Evolutionary conservation across 2,888 invertebrate species (phyloP).

Genomic region (Eupithecia pulchellata): DNA sequence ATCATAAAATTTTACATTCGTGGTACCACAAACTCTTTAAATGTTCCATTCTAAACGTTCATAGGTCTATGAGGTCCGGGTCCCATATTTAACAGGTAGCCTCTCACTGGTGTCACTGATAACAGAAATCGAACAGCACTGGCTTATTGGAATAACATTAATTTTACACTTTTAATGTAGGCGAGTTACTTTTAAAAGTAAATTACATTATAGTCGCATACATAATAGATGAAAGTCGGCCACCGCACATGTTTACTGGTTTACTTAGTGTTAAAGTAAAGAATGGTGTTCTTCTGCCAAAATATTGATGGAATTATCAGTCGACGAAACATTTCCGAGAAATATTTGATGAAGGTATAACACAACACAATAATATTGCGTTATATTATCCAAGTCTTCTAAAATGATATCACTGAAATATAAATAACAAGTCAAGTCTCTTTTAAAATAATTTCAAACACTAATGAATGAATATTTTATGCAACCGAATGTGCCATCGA

Average conservation of each 20-base stretch:
- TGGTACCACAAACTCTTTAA: not conserved
- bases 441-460: constrained; percentile 38
- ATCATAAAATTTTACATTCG: not conserved
- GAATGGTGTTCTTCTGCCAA: not conserved
- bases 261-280: not conserved
- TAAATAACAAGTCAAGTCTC: not conserved
- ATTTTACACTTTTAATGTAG: constrained; percentile 29
- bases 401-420: not conserved
- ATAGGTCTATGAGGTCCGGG: constrained; percentile 51
- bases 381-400: not conserved
- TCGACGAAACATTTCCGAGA: not conserved
- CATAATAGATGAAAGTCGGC: not conserved
- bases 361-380: not conserved
- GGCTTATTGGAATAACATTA: constrained; percentile 35
- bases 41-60: constrained; percentile 39
- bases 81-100: constrained; percentile 78
- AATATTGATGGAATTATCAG: not conserved
- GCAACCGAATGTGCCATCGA: constrained; percentile 11
- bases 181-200: not conserved
- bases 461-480: constrained; percentile 51
- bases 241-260: not conserved
- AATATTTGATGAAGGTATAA: not conserved
- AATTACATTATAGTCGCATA: not conserved
- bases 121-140: constrained; percentile 46
- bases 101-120: constrained; percentile 65